phyloP scores from a whole-genome alignment of 2,797 vertebrate genomes.

The Stomatorhinus walkeri region DNA sequence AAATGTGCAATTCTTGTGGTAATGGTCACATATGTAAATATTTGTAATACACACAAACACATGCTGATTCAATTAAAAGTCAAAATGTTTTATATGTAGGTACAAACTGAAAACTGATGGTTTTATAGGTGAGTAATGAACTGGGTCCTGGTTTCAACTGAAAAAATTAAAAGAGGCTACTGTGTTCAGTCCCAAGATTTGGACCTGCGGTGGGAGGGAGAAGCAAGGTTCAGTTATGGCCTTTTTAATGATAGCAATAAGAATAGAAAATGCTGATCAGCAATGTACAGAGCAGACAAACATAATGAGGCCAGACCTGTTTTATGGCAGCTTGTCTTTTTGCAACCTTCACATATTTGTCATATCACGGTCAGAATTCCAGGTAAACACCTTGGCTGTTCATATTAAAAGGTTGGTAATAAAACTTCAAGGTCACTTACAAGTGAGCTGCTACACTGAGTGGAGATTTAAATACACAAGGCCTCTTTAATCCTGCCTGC shows the following conservation, averaged over 20 bases:
- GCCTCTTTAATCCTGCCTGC: neutral
- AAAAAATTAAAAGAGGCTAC: neutral
- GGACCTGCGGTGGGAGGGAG: neutral
- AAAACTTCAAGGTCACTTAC: conserved; percentile 27
- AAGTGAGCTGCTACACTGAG: neutral
- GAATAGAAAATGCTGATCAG: neutral
- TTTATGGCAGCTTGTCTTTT: conserved; percentile 22
- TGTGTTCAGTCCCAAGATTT: neutral
- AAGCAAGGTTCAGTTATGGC: neutral
- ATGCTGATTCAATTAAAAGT: neutral
- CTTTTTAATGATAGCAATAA: neutral
- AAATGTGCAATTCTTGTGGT: neutral
- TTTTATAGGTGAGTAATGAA: neutral
- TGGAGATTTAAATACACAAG: neutral
- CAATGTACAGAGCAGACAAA: neutral
- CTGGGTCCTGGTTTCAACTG: neutral
- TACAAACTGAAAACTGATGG: neutral
- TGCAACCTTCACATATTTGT: conserved; percentile 25
- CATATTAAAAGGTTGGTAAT: conserved; percentile 9
- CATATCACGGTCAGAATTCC: conserved; percentile 26
- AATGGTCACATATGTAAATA: neutral
- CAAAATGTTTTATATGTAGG: neutral
- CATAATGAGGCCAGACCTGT: neutral
- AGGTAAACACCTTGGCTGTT: conserved; percentile 26
- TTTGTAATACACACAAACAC: neutral